Evolutionary conservation across 2,888 invertebrate species (phyloP).

Genomic region (Bellardia pandia): DNA sequence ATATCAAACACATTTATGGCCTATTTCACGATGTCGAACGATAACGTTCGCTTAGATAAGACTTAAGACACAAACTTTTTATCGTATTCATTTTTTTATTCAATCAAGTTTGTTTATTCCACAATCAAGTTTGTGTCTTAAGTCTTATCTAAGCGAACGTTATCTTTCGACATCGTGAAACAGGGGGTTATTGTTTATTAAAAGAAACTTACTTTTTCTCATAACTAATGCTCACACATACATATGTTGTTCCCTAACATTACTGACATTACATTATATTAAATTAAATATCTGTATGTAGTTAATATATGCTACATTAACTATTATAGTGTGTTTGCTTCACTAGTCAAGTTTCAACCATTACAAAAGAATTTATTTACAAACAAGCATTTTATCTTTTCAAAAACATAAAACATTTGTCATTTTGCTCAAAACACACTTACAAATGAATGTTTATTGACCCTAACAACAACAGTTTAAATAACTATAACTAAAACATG

Average conservation of each 20-base stretch:
- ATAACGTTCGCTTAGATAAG: no score
- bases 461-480: no score
- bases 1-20: no score
- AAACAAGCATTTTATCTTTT: constrained; percentile 19
- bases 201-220: not conserved
- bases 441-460: not conserved
- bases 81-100: no score
- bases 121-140: no score
- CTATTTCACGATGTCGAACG: no score
- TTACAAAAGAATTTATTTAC: not conserved
- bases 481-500: no score
- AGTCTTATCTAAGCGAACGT: no score
- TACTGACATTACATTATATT: not conserved
- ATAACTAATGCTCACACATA: not conserved
- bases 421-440: not conserved
- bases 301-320: not conserved
- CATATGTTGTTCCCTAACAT: not conserved
- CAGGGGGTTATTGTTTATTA: not conserved
- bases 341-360: not conserved
- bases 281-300: not conserved
- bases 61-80: no score
- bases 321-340: not conserved
- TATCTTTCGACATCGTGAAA: no score
- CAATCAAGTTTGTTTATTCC: no score
- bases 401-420: constrained; percentile 21